Base-by-base conservation (phyloP, 2,797 vertebrate genomes). In the Nannoperca obscura region DNA sequence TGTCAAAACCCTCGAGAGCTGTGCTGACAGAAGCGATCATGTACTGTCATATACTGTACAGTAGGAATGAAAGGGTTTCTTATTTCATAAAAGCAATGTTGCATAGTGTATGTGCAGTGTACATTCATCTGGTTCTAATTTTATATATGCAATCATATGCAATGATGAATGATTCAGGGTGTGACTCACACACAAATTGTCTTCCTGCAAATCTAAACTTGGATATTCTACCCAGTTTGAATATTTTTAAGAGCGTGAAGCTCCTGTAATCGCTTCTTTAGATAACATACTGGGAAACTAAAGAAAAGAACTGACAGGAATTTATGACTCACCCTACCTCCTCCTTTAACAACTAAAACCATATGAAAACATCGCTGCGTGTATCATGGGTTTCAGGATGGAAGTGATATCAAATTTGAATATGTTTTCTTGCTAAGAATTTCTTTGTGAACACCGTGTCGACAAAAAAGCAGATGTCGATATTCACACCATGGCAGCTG, bases 161-260 rank as follows among this genome's bases (percentile, higher is more conserved):
- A 53, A 30, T 54, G 57, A 34, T 82, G 22, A 62, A 57, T 55
- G 1, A 42, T 69, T 38, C 50, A 30, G 52, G 8, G 0, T 2
- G 32, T 76, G 72, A 44, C 14, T 76, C 60, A 57, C 42, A 54
- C 19, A 49, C 34, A 71, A 81, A 67, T 70, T 74, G 49, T 64
- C 57, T 78, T 40, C 47, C 68, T 30, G 15, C 66, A 15, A 50
- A 54, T 58, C 68, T 22, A 59, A 44, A 47, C 61, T 59, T 19
- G 47, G 59, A 62, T 81, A 64, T 60, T 82, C 22, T 65, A 44
- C 5, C 40, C 12, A 62, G 38, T 81, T 74, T 77, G 78, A 89
- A 81, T 90, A 87, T 90, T 81, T 72, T 80, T 85, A 79, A 81
- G 66, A 9, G 10, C 0, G 1, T 66, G 76, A 84, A 76, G 52